phyloP scores from a whole-genome alignment of 2,113 vertebrate genomes.

The Steatornis caripensis region DNA sequence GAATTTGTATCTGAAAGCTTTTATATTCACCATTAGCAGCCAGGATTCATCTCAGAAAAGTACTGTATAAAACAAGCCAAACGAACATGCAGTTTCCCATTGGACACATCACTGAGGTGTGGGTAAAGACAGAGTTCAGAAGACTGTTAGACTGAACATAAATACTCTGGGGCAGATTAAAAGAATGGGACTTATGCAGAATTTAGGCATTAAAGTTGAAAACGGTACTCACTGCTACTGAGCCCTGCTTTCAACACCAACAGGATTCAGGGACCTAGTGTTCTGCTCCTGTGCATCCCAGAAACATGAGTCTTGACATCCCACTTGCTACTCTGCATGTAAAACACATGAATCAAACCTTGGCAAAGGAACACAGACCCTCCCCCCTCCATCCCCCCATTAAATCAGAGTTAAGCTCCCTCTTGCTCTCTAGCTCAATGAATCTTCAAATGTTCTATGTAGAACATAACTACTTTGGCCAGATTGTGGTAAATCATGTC shows the following conservation, averaged over 20 bases:
- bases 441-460: neutral
- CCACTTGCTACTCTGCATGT: neutral
- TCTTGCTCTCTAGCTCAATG: neutral
- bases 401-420: neutral
- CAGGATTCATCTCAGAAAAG: neutral
- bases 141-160: neutral
- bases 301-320: neutral
- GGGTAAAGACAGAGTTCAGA: neutral
- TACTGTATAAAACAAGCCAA: neutral
- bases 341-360: neutral
- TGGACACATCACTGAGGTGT: neutral
- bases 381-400: neutral
- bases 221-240: neutral
- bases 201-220: neutral
- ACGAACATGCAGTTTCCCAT: neutral
- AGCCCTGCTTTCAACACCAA: neutral
- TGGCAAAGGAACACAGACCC: neutral
- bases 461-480: neutral
- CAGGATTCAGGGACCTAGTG: neutral
- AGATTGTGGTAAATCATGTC: neutral
- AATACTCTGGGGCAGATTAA: neutral
- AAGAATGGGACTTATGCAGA: accelerated
- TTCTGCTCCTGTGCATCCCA: neutral
- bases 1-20: neutral
- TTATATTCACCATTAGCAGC: neutral